Conservation (phyloP, 2,797 vertebrate genomes). For the Cyclopterus lumpus region DNA sequence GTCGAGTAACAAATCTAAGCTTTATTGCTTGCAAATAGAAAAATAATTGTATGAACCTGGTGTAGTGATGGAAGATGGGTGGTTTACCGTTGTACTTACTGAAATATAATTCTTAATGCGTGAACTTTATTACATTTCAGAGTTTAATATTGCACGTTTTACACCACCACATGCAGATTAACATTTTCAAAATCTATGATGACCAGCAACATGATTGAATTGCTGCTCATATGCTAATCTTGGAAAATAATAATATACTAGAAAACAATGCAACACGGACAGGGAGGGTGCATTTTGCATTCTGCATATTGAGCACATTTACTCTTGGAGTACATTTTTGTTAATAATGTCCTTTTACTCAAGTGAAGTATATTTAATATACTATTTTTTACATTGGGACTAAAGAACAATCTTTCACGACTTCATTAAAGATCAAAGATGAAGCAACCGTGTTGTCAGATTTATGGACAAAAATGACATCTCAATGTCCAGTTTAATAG, state of each 20-base stretch:
- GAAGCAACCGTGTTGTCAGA: not conserved
- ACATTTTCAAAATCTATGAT: not conserved
- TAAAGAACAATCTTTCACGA: not conserved
- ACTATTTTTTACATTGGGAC: too few relatives aligned
- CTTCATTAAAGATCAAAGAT: not conserved
- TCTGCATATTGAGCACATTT: not conserved
- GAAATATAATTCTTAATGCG: not conserved
- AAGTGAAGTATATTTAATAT: too few relatives aligned
- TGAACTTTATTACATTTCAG: not conserved
- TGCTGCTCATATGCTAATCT: not conserved
- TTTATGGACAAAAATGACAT: not conserved
- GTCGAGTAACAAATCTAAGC: not conserved
- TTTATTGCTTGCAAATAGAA: not conserved
- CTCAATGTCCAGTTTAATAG: slow-evolving; percentile 29
- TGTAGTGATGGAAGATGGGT: not conserved
- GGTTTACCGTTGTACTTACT: not conserved
- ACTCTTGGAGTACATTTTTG: not conserved
- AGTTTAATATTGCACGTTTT: not conserved
- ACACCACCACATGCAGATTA: not conserved
- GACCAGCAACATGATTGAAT: not conserved
- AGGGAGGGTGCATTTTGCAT: not conserved
- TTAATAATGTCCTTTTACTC: too few relatives aligned
- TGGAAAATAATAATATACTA: not conserved
- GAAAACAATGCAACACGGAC: not conserved
- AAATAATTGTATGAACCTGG: not conserved